phyloP scores from a whole-genome alignment of 2,888 invertebrate species.

The Cheilosia impressa region DNA sequence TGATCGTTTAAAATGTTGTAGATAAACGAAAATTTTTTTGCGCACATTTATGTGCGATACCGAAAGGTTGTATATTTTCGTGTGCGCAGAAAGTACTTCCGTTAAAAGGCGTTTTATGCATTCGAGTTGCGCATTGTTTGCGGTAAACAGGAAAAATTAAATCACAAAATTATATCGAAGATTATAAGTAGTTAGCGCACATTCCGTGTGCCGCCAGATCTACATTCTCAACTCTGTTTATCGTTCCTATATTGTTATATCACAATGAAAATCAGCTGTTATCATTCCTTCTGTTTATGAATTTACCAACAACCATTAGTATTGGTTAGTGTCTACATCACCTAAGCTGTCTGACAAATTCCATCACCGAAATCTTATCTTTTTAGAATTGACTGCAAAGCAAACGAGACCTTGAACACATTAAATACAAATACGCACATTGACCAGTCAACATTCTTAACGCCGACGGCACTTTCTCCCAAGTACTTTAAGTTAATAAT shows the following conservation, averaged over 20 bases:
- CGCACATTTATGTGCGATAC: no score
- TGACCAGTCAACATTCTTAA: conserved; percentile 19
- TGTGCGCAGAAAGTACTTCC: no score
- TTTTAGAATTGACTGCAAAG: conserved; percentile 1
- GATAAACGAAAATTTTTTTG: no score
- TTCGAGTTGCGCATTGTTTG: no score
- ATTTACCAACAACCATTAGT: not conserved
- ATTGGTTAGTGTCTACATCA: not conserved
- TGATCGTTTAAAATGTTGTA: no score
- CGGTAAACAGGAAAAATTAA: no score
- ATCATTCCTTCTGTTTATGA: not conserved
- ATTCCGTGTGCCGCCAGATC: no score
- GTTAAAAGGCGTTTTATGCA: no score
- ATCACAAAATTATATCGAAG: no score
- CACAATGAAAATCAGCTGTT: not conserved
- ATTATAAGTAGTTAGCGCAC: no score
- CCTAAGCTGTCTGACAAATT: not conserved
- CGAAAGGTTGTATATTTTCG: no score
- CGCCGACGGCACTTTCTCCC: conserved; percentile 25
- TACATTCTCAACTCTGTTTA: no score
- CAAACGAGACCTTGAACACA: not conserved
- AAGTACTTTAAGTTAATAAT: not conserved
- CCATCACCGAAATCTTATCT: conserved; percentile 28
- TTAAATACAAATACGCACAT: conserved; percentile 1
- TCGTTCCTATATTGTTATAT: not conserved